These are phyloP conservation scores for Vanessa cardui DNA, from an alignment of 2,888 invertebrate species.

Conservation along the genomic window DNA sequence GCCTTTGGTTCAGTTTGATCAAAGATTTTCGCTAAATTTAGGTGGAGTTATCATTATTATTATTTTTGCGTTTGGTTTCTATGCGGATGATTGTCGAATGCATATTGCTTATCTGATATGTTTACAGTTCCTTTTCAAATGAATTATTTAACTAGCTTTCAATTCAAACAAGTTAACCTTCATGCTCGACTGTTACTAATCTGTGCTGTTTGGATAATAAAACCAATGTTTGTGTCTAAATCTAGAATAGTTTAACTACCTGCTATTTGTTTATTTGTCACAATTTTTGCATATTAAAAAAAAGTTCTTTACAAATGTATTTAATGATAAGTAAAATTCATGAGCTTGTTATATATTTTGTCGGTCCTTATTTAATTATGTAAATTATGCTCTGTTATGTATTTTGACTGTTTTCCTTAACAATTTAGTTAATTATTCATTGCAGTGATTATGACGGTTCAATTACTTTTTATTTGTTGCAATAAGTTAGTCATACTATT, in stretches of 20 bases:
- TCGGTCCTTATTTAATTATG: too few species aligned
- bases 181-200: slow-evolving; percentile 23
- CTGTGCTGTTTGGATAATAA: slow-evolving; percentile 18
- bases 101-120: slow-evolving; percentile 16
- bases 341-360: too few species aligned
- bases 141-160: slow-evolving; percentile 21
- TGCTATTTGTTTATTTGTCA: not conserved
- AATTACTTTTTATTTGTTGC: not conserved
- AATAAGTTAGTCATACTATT: slow-evolving; percentile 20
- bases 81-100: not conserved
- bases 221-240: slow-evolving; percentile 20
- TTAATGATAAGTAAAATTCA: too few species aligned
- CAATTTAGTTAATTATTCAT: not conserved
- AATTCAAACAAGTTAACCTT: slow-evolving; percentile 27
- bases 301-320: too few species aligned
- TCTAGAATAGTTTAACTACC: slow-evolving; percentile 14
- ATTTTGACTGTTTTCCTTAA: not conserved
- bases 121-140: slow-evolving; percentile 15
- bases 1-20: slow-evolving; percentile 55
- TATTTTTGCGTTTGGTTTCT: slow-evolving; percentile 11
- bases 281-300: not conserved
- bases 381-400: too few species aligned
- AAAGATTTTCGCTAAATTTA: slow-evolving; percentile 36
- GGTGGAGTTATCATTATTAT: slow-evolving; percentile 31
- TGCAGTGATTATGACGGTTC: not conserved